Base-by-base conservation (phyloP, 2,888 invertebrate genomes). In the Drosophila sordidula region DNA sequence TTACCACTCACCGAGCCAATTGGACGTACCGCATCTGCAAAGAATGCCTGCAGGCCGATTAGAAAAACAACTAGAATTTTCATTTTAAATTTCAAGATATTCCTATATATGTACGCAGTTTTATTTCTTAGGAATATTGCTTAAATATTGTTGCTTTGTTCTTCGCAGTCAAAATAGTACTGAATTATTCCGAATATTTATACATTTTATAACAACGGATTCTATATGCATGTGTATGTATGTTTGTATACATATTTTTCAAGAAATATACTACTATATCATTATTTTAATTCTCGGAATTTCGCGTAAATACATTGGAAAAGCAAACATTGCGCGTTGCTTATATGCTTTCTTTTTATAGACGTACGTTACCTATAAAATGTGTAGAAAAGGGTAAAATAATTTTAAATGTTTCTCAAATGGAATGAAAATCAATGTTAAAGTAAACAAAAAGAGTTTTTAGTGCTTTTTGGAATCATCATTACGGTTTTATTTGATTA, bases 401-500 rank as follows among this genome's bases (percentile, higher is more conserved):
- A 39, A 12, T 22, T 46, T 22, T 26, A 45, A 16, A 9, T 29
- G 11, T 12, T 22, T 12, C 5, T 3, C n/a, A 18, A 54, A 29
- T 12, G 12, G 11, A 22, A 9, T 16, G 26, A 16, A 41, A 9
- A 18, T 5, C 0, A 16, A n/a, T 14, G 51, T 22, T 29, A 9
- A 32, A 42, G 36, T 6, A 22, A 51, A 54, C 11, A 29, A 54
- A 51, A 55, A 45, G 12, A 50, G 12, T 11, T 14, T n/a, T 5
- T 22, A n/a, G 32, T 51, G 46, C 12, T 57, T 70, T 72, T 71
- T 69, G 84, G 81, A 87, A 78, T 84, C 70, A 77, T 80, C 63
- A 70, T 76, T 63, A 64, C 55, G 42, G 61, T 67, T 81, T 82
- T 83, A 83, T 83, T 82, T 83, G 87, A 86, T 83, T 82, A 83